A percentile compares a stretch with the other conserved stretches of the same genome.
Conservation (phyloP, 2,797 vertebrate genomes). For the Tiaroga cobitis region DNA sequence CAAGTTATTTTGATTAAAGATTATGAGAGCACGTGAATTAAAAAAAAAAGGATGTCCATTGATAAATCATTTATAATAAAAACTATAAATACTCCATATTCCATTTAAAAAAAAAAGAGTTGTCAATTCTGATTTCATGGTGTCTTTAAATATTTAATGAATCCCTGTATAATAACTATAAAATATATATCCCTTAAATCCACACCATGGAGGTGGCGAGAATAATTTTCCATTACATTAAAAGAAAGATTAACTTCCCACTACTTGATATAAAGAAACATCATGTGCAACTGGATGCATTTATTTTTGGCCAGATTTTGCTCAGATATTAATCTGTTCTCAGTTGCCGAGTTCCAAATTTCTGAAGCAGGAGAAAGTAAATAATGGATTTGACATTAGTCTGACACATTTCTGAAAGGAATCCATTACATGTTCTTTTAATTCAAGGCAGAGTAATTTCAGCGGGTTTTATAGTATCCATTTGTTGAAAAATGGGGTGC, state of each 20-base stretch:
- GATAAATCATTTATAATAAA: not conserved
- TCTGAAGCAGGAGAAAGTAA: not conserved
- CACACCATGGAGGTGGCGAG: not conserved
- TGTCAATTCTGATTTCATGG: not conserved
- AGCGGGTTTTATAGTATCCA: not conserved
- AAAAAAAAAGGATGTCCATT: not conserved
- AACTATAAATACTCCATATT: not conserved
- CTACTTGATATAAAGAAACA: not conserved
- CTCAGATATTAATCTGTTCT: not conserved
- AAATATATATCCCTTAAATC: not conserved
- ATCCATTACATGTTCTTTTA: not conserved
- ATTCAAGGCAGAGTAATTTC: not conserved
- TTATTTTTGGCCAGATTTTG: not conserved
- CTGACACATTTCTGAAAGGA: not conserved
- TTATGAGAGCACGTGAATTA: not conserved
- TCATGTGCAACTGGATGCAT: not conserved
- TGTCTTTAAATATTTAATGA: not conserved
- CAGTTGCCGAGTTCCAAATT: not conserved
- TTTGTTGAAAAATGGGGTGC: not conserved
- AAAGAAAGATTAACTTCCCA: not conserved
- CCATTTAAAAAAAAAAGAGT: not conserved
- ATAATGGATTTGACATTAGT: constrained; percentile 12
- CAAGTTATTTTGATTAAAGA: not conserved
- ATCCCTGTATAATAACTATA: not conserved
- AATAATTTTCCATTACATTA: not conserved